phyloP scores from a whole-genome alignment of 2,113 vertebrate species.

The Drymodes brunneopygia region DNA sequence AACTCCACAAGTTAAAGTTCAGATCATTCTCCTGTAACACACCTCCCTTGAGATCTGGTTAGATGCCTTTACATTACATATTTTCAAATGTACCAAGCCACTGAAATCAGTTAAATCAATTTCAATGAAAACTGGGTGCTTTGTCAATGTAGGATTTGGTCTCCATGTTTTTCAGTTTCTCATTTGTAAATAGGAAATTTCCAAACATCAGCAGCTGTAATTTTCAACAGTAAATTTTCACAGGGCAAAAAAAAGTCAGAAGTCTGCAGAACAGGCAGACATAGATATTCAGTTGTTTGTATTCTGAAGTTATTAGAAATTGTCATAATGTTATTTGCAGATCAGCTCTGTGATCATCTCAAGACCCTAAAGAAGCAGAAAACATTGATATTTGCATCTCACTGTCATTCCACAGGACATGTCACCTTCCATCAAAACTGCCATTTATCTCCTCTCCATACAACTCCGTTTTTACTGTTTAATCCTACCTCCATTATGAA shows the following conservation, averaged over 20 bases:
- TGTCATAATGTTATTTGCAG: background rate
- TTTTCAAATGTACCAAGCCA: background rate
- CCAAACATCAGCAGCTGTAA: background rate
- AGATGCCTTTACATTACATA: background rate
- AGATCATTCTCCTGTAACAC: background rate
- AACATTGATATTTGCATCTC: background rate
- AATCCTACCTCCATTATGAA: background rate
- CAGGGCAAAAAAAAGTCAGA: background rate
- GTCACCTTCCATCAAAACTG: background rate
- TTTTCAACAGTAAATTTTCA: background rate
- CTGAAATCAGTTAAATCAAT: background rate
- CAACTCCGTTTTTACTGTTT: background rate
- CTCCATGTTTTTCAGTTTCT: background rate
- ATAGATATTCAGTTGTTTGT: background rate
- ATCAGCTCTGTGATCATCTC: background rate
- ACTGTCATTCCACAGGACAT: background rate
- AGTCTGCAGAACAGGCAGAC: background rate
- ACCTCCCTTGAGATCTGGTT: background rate
- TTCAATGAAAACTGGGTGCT: background rate
- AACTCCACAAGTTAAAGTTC: background rate
- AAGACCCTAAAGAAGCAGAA: background rate
- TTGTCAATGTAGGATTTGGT: background rate
- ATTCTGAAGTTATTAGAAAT: background rate
- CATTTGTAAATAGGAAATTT: background rate
- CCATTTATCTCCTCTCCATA: background rate